Conservation (phyloP, 1,140 invertebrate genomes). For the Hypothenemus hampei region DNA sequence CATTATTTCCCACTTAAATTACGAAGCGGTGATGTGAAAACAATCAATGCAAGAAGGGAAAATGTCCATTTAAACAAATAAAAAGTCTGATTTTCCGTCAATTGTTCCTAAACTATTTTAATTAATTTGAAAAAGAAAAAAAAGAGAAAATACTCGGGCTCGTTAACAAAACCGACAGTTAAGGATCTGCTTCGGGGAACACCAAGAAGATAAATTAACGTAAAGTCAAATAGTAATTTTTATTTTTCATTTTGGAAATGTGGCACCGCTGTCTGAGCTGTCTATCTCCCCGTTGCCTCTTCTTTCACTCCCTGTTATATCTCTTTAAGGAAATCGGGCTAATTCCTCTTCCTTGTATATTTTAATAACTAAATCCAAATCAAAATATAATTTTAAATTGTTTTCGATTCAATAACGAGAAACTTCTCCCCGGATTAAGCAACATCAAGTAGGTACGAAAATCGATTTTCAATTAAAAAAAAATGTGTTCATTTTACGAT, state of each 20-base stretch:
- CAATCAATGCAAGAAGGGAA: no score
- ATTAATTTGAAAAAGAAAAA: not conserved
- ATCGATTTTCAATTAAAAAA: no score
- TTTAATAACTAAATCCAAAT: slow-evolving; percentile 46
- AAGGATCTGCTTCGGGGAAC: no score
- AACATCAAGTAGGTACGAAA: no score
- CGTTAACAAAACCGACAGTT: no score
- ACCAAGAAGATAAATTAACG: not conserved
- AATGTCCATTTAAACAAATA: no score
- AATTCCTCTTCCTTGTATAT: slow-evolving; percentile 41
- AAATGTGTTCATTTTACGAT: no score
- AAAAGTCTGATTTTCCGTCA: not conserved
- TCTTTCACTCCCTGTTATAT: slow-evolving; percentile 35
- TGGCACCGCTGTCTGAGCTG: slow-evolving; percentile 39
- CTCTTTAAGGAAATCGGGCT: slow-evolving; percentile 38
- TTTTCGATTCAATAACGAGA: slow-evolving; percentile 23
- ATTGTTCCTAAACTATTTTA: not conserved
- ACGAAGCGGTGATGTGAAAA: no score
- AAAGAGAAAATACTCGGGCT: no score
- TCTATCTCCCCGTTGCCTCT: slow-evolving; percentile 17
- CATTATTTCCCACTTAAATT: no score
- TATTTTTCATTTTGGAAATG: not conserved
- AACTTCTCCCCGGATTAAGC: no score
- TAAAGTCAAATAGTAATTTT: not conserved
- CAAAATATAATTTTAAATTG: slow-evolving; percentile 41